Evolutionary conservation across 2,797 vertebrate genomes (phyloP).

Genomic region (Aeoliscus strigatus): DNA sequence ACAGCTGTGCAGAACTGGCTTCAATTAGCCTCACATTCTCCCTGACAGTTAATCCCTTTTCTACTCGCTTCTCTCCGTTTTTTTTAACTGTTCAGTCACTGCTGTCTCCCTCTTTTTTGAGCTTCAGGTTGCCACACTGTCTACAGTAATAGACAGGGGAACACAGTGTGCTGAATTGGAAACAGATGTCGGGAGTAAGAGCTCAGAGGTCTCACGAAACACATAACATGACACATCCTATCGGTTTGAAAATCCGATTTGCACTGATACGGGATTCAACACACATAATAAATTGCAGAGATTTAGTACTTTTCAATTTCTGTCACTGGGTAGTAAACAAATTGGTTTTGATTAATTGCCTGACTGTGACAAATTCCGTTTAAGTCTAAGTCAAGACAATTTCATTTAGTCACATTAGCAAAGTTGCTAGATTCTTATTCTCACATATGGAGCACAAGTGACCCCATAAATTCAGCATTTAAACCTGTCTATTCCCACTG

Average conservation of each 20-base stretch:
- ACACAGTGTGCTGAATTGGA: slow-evolving; percentile 50
- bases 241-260: slow-evolving; percentile 38
- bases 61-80: slow-evolving; percentile 53
- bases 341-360: no score
- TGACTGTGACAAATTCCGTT: no score
- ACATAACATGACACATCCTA: slow-evolving; percentile 50
- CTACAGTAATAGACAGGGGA: slow-evolving; percentile 54
- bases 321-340: no score
- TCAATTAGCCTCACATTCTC: slow-evolving; percentile 81
- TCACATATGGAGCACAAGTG: no score
- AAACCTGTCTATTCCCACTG: slow-evolving; percentile 27
- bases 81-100: slow-evolving; percentile 51
- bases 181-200: slow-evolving; percentile 47
- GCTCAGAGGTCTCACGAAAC: slow-evolving; percentile 53
- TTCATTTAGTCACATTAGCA: no score
- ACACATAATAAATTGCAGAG: slow-evolving; percentile 33
- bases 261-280: slow-evolving; percentile 33
- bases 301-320: slow-evolving; percentile 32
- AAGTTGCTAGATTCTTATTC: no score
- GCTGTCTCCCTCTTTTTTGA: slow-evolving; percentile 19
- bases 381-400: no score
- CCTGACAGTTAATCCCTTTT: slow-evolving; percentile 75
- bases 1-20: slow-evolving; percentile 79
- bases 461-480: slow-evolving; percentile 35
- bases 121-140: slow-evolving; percentile 58